These are phyloP conservation scores for Cetonia aurata DNA, from an alignment of 2,888 invertebrate species.

Conservation along the genomic window DNA sequence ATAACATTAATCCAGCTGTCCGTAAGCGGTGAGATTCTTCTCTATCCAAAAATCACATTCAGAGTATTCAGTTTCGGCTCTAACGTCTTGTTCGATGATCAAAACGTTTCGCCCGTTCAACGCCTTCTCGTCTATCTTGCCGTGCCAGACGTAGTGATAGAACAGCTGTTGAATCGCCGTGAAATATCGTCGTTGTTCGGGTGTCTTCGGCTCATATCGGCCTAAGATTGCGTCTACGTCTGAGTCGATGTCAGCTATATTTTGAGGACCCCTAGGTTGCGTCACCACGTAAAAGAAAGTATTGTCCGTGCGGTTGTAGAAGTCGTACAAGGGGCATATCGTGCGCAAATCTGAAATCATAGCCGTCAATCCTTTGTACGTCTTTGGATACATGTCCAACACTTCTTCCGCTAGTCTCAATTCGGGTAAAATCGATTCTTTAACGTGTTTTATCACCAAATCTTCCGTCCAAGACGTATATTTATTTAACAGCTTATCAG, in stretches of 20 bases:
- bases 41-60: conserved; percentile 84
- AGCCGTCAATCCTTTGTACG: conserved; percentile 75
- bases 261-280: conserved; percentile 70
- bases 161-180: conserved; percentile 86
- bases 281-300: conserved; percentile 82
- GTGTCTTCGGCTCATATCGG: conserved; percentile 74
- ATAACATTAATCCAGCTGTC: conserved; percentile 76
- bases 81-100: conserved; percentile 79
- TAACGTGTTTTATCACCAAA: conserved; percentile 74
- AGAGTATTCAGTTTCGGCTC: conserved; percentile 75
- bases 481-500: conserved; percentile 72
- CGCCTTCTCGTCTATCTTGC: conserved; percentile 73
- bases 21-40: conserved; percentile 79
- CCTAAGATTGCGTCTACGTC: conserved; percentile 87
- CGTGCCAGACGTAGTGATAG: conserved; percentile 85
- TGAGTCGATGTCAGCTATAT: conserved; percentile 68
- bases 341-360: conserved; percentile 85
- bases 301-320: conserved; percentile 73
- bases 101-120: conserved; percentile 70
- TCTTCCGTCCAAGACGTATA: conserved; percentile 77
- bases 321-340: conserved; percentile 80
- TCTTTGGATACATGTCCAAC: conserved; percentile 76
- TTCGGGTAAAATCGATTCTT: conserved; percentile 74
- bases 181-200: conserved; percentile 80
- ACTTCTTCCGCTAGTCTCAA: conserved; percentile 74